Conservation (phyloP, 2,113 vertebrate species). For the Tenebrosternarchus preto region DNA sequence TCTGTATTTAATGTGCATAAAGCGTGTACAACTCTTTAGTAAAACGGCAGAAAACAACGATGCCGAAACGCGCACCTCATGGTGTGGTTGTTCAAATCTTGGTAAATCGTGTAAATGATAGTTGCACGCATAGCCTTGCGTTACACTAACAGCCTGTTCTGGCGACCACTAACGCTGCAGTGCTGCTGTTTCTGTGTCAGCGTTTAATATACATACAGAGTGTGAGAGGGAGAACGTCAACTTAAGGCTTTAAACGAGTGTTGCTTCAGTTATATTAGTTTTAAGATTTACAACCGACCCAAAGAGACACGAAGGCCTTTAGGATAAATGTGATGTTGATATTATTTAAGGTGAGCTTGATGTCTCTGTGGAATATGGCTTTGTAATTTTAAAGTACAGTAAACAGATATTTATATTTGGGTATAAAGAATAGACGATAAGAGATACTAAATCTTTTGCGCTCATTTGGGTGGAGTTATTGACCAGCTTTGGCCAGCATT, state of each 20-base stretch:
- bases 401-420: neutral
- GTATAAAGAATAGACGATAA: too few species aligned
- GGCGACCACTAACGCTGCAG: neutral
- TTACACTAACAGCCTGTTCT: neutral
- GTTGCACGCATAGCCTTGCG: neutral
- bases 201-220: too few species aligned
- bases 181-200: conserved; percentile 10
- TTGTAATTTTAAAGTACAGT: neutral
- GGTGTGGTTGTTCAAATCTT: neutral
- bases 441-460: too few species aligned
- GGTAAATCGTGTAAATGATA: conserved; percentile 9
- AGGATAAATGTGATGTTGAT: neutral
- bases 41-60: neutral
- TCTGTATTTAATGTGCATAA: too few species aligned
- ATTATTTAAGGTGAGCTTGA: neutral
- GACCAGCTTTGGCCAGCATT: too few species aligned
- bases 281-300: neutral
- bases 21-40: neutral
- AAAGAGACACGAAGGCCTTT: neutral
- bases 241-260: too few species aligned
- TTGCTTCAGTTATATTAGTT: conserved; percentile 2
- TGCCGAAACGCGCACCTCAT: neutral
- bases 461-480: too few species aligned
- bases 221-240: too few species aligned
- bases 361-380: neutral